Evolutionary conservation across 2,797 vertebrate genomes (phyloP).

Genomic region (Microctenopoma steveboyesi): DNA sequence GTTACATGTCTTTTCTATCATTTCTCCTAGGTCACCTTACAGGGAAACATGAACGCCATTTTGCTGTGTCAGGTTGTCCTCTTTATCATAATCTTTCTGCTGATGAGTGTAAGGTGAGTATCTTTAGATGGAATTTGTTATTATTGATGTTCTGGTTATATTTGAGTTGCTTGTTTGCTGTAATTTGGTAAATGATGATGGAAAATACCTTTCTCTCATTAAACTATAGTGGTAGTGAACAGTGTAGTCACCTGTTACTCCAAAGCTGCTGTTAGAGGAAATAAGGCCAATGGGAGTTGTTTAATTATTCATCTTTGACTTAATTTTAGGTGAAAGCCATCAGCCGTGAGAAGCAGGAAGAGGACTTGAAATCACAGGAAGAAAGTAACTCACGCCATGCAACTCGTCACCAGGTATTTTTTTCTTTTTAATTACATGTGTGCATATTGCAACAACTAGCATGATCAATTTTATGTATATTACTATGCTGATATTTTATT

Average conservation of each 20-base stretch:
- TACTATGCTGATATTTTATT: neutral
- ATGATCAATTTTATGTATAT: neutral
- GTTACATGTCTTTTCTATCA: neutral
- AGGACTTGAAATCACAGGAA: constrained; percentile 92
- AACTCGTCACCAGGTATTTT: constrained; percentile 93
- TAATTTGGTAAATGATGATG: no score
- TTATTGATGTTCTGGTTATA: neutral
- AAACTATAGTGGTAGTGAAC: no score
- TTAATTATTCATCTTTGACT: neutral
- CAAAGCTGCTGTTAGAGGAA: neutral
- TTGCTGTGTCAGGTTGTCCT: constrained; percentile 97
- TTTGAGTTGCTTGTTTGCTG: neutral
- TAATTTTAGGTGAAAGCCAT: constrained; percentile 91
- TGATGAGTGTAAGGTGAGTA: constrained; percentile 94
- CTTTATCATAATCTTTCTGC: constrained; percentile 98
- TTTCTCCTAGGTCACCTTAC: constrained; percentile 90
- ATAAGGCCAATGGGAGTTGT: neutral
- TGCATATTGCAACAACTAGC: neutral
- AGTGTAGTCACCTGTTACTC: no score
- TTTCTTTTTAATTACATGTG: neutral
- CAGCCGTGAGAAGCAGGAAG: constrained; percentile 97
- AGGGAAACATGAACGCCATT: constrained; percentile 97
- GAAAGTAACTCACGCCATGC: constrained; percentile 93
- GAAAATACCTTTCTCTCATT: no score
- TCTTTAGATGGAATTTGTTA: neutral